Evolutionary conservation across 2,797 vertebrate genomes (phyloP), one percentile per base, ranked within the genome.

Genomic region (Gymnoscopelus braueri): DNA sequence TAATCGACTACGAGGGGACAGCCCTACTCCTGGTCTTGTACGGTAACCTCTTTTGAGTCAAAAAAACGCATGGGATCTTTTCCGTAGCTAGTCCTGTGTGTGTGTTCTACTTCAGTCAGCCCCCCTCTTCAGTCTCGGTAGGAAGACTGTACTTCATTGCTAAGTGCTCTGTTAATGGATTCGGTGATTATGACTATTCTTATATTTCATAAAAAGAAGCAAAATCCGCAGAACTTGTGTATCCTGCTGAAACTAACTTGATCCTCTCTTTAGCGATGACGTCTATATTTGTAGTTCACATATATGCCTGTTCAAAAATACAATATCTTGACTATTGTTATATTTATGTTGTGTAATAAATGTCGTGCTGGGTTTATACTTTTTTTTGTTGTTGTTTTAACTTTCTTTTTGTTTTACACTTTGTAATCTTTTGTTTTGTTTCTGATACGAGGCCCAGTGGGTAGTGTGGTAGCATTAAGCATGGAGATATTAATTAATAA

Each of bases 331-430:
- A 93, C 92, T 89, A 85, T 91, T 92, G 91, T 91, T 93, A 92
- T 93, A 90, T 94, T 94, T 94, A 94, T 95, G 96, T 98, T 95
- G 94, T 95, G 95, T 96, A 94, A 95, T 96, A 93, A 96, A 95
- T 96, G 95, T 96, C 74, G 95, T 97, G 94, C 94, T 94, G 93
- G 86, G 89, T 92, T 94, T 93, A 85, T 93, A 91, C 84, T 88
- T 92, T 88, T 44, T 44, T 44, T 44, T 39, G 39, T 39, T 10
- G 39, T 39, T 86, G 84, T 88, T 94, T 93, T 91, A 91, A 89
- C 74, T 88, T 79, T 85, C 65, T 72, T 86, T 79, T 77, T 60
- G 49, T 48, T 84, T 83, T 81, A 84, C 78, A 66, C 91, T 93
- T 92, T 81, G 81, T 71, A 81, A 78, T 58, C 29, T 52, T 48